Base-by-base conservation (phyloP, 2,113 vertebrate species). In the Clarias magur region DNA sequence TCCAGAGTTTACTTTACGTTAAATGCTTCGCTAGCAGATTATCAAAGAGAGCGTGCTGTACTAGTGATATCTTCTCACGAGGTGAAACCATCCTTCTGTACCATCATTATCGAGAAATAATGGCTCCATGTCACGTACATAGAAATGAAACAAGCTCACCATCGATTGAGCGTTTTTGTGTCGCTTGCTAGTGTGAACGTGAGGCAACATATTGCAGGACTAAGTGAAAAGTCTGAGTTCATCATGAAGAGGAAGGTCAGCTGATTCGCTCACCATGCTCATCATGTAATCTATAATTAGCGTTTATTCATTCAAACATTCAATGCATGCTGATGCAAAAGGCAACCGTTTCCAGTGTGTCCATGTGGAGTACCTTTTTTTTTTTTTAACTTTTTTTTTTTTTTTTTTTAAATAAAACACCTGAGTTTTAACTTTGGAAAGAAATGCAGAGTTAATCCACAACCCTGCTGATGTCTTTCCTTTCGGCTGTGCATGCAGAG, bases 401-500 rank as follows among this genome's bases (percentile, higher is more conserved):
- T 67, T 13, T 27, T 12, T 27, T 27, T 27, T 12, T 42, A 42
- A 48, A 48, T 48, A 48, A 59, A 92, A 92, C 90, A 94, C 94
- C 94, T 94, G 94, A 95, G 95, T 91, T 93, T 48, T 91, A 91
- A 88, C 67, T 91, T 93, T 86, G 86, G 84, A 92, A 92, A 83
- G 88, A 67, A 90, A 91, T 85, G 84, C 38, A 73, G 70, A 86
- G 85, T 86, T 75, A 65, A 83, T 82, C 30, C 86, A 65, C 34
- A 38, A 87, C 82, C 63, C n/a, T 30, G 11, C 62, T 17, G 54
- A 42, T 60, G 68, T 80, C 60, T 56, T 81, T 72, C 60, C 73
- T 80, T 16, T 42, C 30, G 70, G 27, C 38, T 53, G 82, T 59
- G 21, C 42, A 78, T 25, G 79, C 53, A 42, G 81, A 27, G 81